Base-by-base conservation (phyloP, 2,888 invertebrate genomes). In the Leptopilina myrica region DNA sequence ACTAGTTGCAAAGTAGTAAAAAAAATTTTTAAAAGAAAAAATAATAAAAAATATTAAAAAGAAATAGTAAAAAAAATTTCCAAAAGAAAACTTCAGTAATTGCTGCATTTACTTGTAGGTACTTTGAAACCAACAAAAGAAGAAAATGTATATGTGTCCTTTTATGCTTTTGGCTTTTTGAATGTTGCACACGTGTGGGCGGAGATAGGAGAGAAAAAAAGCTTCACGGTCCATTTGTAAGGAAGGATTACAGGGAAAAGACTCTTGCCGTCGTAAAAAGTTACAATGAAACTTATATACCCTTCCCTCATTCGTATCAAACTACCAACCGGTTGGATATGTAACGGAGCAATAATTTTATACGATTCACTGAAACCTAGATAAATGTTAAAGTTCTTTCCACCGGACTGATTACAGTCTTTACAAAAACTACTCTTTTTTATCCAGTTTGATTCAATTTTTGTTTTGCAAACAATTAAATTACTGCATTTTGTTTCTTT, bases 251-350 rank as follows among this genome's bases (percentile, higher is more conserved):
- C n/a, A 33, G 56, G 40, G 73, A 73, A 73, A 73, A 33, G 73
- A 56, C 56, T 73, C 33, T 53, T 53, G 53, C 33, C n/a, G 56
- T 26, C 73, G 33, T 73, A 73, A 73, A 73, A 73, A 73, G 53
- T 73, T 73, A 33, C 73, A 56, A 53, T 33, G n/a, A 73, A 73
- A 73, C 53, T 73, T 73, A 53, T 69, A 69, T 73, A 73, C 73
- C 73, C 73, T 73, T 73, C 73, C 73, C n/a, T 53, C 73, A 56
- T 73, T 73, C 73, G n/a, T 53, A 73, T 73, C 56, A 73, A 73
- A 56, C 56, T 73, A 26, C 56, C 5, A 12, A 14, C 73, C 15
- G 43, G 43, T 12, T 49, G 46, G 20, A 20, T 67, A 67, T 46
- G 67, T 67, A 67, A 67, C 6, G 67, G 49, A 67, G 67, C 67